phyloP scores from a whole-genome alignment of 2,113 vertebrate genomes.

The Pycnonotus jocosus region DNA sequence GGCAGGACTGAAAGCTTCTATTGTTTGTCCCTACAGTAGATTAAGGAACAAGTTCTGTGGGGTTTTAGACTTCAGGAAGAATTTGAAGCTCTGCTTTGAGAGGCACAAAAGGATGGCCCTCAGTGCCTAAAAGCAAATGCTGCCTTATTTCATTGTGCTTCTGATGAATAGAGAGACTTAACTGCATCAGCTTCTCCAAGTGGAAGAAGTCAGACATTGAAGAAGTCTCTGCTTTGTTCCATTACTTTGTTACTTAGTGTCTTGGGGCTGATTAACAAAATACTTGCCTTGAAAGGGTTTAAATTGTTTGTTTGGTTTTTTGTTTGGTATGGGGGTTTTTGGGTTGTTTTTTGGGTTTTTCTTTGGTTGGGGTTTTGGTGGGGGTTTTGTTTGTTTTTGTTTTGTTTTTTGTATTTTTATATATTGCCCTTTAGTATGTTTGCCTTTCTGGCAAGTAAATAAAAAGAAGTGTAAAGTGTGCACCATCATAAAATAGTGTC shows the following conservation, averaged over 20 bases:
- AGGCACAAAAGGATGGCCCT: not conserved
- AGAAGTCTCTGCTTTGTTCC: constrained; percentile 2
- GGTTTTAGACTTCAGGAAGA: not conserved
- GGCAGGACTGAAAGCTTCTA: not conserved
- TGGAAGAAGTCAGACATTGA: not conserved
- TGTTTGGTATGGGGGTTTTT: not conserved
- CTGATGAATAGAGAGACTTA: constrained; percentile 16
- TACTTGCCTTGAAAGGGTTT: not conserved
- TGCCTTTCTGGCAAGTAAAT: not conserved
- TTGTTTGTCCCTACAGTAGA: not conserved
- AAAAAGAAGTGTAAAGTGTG: not conserved
- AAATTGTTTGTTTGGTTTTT: not conserved
- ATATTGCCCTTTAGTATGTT: not conserved
- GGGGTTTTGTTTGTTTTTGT: not conserved
- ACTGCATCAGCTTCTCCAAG: constrained; percentile 11
- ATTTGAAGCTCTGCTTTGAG: not conserved
- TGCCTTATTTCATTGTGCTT: not conserved
- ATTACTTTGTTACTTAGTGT: not conserved
- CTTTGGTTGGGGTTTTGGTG: not conserved
- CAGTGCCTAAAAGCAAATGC: constrained; percentile 20
- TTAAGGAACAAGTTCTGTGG: not conserved
- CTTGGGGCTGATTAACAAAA: not conserved
- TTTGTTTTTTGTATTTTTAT: not conserved
- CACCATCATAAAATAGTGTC: not conserved
- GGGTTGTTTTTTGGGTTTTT: not conserved